These are phyloP conservation scores for Bombus vancouverensis DNA, from an alignment of 1,140 invertebrate genomes.

Conservation along the genomic window DNA sequence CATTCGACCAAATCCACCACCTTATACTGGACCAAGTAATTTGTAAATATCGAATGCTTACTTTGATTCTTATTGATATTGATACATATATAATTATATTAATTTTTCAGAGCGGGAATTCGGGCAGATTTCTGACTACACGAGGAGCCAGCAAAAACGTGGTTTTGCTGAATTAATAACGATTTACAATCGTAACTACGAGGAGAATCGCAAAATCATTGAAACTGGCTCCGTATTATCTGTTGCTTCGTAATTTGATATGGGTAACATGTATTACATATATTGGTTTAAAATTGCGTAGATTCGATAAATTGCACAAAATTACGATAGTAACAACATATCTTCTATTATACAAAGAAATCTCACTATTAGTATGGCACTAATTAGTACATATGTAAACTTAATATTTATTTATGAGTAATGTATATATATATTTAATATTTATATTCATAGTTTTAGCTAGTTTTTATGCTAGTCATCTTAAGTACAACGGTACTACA, in stretches of 20 bases:
- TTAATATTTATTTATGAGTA: neutral
- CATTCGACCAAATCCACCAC: conserved; percentile 80
- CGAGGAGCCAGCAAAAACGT: conserved; percentile 80
- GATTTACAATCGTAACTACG: conserved; percentile 12
- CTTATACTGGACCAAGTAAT: conserved; percentile 76
- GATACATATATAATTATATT: neutral
- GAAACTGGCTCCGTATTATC: conserved; percentile 69
- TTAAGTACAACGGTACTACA: neutral
- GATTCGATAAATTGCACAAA: neutral
- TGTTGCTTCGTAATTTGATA: neutral
- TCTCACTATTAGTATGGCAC: neutral
- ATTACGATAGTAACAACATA: neutral
- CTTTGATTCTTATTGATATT: neutral
- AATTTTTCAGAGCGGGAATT: conserved; percentile 64
- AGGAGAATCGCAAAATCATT: conserved; percentile 67
- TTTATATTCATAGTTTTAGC: neutral
- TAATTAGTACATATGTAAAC: neutral
- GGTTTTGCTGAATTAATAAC: conserved; percentile 78
- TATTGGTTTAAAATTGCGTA: neutral
- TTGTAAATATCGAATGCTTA: conserved; percentile 72
- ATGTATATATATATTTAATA: neutral
- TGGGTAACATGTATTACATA: neutral
- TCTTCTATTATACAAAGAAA: neutral
- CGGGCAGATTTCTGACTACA: conserved; percentile 81
- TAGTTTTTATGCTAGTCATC: neutral